Base-by-base conservation (phyloP, 2,797 vertebrate genomes). In the Jordanella pulchra region DNA sequence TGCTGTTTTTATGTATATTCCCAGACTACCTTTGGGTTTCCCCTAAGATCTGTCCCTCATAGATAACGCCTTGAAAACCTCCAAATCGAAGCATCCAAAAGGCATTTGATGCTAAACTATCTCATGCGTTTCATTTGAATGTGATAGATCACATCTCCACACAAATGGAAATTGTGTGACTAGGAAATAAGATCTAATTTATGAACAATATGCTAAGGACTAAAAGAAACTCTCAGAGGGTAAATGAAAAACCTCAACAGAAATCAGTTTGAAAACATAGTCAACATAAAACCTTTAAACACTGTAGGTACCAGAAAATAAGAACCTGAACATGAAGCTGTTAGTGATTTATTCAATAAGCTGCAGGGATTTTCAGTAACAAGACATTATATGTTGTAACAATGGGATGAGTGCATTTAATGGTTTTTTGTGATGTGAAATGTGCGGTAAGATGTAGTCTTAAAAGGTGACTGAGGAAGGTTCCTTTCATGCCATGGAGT, bases 401-500 rank as follows among this genome's bases (percentile, higher is more conserved):
- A 66, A 47, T 75, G 68, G 14, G 72, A 71, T 15, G 44, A 54
- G 70, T 87, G 68, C 89, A 91, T 92, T 91, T 90, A 84, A 23
- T n/a, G 1, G 73, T 69, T 78, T 85, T 87, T 85, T 84, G 76
- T 67, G 83, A 87, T 77, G 81, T 70, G 30, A 82, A 81, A 80
- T 27, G 1, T 90, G 88, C 9, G 90, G 90, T 80, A 61, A 86
- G 87, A 84, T 83, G 84, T 82, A 86, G 77, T 84, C 91, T 90
- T 88, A 87, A 85, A 84, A 75, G 70, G 80, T 80, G 81, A 76
- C 67, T 83, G 47, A 74, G 82, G 79, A 89, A 88, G 87, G 76
- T 56, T 77, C 25, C 83, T 87, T 81, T n/a, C 80, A 84, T 87
- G 78, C 78, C 76, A 78, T 80, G 82, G 88, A 88, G 87, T 85